phyloP scores from a whole-genome alignment of 2,113 vertebrate species.

The Petrocephalus microphthalmus region DNA sequence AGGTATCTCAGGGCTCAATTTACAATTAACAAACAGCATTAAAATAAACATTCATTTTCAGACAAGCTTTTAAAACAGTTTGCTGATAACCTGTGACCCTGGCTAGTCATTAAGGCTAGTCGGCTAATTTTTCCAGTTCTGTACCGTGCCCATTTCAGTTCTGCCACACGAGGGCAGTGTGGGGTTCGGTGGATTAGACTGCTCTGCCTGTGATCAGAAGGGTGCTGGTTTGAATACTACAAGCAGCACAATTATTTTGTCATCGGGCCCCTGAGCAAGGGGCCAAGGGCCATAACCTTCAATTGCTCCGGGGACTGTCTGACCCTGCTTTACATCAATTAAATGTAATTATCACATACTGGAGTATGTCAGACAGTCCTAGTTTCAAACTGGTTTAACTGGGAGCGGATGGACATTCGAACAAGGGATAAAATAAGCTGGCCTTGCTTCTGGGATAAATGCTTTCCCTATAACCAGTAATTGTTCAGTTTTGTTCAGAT shows the following conservation, averaged over 20 bases:
- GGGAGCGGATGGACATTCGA: background rate
- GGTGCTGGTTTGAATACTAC: background rate
- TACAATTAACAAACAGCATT: background rate
- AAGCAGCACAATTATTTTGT: background rate
- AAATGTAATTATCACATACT: background rate
- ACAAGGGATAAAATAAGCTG: background rate
- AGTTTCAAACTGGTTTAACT: background rate
- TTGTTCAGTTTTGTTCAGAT: background rate
- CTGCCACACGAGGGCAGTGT: background rate
- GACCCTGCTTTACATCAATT: background rate
- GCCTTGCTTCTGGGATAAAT: background rate
- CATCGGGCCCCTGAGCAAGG: background rate
- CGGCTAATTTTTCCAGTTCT: background rate
- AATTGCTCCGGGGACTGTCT: background rate
- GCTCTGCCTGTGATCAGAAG: background rate
- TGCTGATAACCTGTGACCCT: background rate
- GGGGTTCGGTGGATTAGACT: background rate
- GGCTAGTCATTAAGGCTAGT: background rate
- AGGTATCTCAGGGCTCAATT: background rate
- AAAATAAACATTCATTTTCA: background rate
- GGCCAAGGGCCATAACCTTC: background rate
- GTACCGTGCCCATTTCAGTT: background rate
- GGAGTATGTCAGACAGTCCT: background rate
- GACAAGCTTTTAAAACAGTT: background rate
- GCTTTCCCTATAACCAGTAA: background rate